phyloP scores from a whole-genome alignment of 2,113 vertebrate species.

The Sisor rabdophorus region DNA sequence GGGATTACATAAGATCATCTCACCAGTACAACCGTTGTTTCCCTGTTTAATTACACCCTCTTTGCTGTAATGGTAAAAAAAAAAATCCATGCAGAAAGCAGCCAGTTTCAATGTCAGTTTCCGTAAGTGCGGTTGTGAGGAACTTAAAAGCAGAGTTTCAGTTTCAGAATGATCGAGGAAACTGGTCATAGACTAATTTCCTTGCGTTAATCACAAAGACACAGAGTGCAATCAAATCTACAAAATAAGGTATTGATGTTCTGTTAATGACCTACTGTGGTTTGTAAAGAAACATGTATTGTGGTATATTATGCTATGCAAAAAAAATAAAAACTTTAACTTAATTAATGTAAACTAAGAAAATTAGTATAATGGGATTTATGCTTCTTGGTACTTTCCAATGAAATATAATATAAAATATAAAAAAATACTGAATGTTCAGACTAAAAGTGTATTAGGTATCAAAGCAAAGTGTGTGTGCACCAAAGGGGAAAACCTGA shows the following conservation, averaged over 20 bases:
- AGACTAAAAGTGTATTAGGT: background rate
- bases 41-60: background rate
- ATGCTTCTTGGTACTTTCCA: background rate
- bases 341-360: too few relatives aligned
- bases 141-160: background rate
- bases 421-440: too few relatives aligned
- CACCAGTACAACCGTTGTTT: too few relatives aligned
- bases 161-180: conserved; percentile 41
- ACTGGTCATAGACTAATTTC: conserved; percentile 34
- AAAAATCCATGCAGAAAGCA: background rate
- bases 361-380: background rate
- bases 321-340: background rate
- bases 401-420: background rate
- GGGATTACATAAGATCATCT: background rate
- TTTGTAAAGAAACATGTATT: background rate
- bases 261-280: conserved; percentile 12
- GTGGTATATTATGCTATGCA: background rate
- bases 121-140: background rate
- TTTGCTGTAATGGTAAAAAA: background rate
- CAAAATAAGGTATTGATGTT: conserved; percentile 13
- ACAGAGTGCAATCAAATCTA: conserved; percentile 11
- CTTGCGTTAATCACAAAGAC: conserved; percentile 6
- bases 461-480: background rate
- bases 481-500: background rate
- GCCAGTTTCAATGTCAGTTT: background rate